Evolutionary conservation across 23 tunicate genomes (phyloP).

Genomic region (Oikopleura albicans): DNA sequence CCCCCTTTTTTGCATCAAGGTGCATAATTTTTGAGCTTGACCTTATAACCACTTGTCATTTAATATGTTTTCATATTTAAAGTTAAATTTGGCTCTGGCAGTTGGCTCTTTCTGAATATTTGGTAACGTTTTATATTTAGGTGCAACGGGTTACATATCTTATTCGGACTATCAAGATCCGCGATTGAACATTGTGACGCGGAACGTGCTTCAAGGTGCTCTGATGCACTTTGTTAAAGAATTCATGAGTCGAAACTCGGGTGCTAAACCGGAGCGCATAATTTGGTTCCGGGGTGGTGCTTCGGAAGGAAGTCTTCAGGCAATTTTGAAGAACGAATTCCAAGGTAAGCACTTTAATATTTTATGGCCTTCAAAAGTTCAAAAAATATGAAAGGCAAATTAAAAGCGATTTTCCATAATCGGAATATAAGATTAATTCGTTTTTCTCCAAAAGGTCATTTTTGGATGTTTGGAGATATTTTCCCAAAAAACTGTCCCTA

Average conservation of each 20-base stretch:
- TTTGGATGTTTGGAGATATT: neutral
- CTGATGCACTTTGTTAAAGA: neutral
- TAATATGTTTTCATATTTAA: no score
- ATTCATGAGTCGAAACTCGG: neutral
- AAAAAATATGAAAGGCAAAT: no score
- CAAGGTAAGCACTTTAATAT: no score
- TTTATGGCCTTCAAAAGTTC: no score
- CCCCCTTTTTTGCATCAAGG: no score
- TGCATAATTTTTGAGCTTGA: no score
- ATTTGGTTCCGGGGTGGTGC: neutral
- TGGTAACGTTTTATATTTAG: neutral
- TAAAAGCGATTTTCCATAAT: no score
- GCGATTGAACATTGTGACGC: neutral
- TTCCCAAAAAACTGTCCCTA: neutral
- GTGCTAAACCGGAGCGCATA: neutral
- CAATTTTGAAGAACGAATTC: slow-evolving; percentile 1
- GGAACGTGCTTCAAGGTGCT: neutral
- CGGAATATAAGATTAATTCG: no score
- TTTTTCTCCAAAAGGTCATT: neutral
- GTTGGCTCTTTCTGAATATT: neutral
- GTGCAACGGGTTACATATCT: neutral
- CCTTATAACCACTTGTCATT: no score
- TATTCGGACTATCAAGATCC: neutral
- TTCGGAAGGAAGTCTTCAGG: neutral
- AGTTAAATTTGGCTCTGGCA: no score